Evolutionary conservation across 2,888 invertebrate species (phyloP), one percentile per base, ranked within the genome.

Genomic region (Panorpa germanica): DNA sequence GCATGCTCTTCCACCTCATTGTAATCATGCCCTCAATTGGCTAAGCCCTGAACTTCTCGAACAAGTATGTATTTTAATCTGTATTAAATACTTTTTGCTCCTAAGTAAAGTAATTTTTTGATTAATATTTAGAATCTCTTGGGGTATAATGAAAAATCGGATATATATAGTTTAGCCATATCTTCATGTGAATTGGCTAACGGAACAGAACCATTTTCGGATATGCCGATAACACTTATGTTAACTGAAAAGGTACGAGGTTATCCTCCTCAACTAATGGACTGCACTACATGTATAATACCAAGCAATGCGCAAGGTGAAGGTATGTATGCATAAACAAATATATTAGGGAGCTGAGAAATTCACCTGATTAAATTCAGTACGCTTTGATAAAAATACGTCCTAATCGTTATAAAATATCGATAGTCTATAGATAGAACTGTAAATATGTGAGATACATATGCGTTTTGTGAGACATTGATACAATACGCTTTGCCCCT

Each of bases 151-250:
- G 76, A 76, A 46, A 80, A 80, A 41, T 82, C 86, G 0, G 93
- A 93, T 52, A 72, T 90, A 9, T 93, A 93, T 49, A 90, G 90
- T 35, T 46, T 90, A 23, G 93, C 93, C 13, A 80, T 91, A 37
- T 64, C 82, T 4, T 66, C 76, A 26, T 90, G 88, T 50, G 88
- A 88, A 54, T 54, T 86, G 34, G 85, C 78, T 23, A 91, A 91
- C 54, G 90, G 91, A 0, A 66, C 76, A 18, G 80, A 82, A 38
- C 90, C 90, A 0, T 91, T 83, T 54, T 66, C 71, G 1, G 83
- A 81, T 41, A 74, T 83, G 45, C 68, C 80, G 5, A 73, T 72
- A n/a, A 83, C 90, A 2, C 63, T 88, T 43, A 88, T 91, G 86
- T 61, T 88, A 40, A 76, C 82, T 4, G 88, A 90, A 55, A 91